A percentile compares a stretch with the other conserved stretches of the same genome.
Conservation (phyloP, 2,797 vertebrate genomes). For the Acomys russatus region DNA sequence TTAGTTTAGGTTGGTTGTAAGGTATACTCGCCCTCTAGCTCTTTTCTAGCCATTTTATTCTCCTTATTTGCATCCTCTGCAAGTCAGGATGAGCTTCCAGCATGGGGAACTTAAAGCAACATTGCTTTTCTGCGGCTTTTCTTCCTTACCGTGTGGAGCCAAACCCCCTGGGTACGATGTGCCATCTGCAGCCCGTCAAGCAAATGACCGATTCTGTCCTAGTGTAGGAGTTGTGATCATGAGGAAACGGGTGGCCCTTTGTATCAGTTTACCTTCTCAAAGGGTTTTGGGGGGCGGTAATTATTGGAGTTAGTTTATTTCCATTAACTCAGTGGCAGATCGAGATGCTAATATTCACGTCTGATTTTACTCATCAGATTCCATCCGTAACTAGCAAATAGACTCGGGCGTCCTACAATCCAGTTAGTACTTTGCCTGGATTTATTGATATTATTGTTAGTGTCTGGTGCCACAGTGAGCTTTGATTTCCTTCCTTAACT, state of each 20-base stretch:
- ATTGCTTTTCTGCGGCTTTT: conserved; percentile 51
- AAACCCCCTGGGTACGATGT: not conserved
- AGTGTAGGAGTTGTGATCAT: not conserved
- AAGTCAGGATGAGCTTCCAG: not conserved
- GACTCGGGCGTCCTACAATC: not conserved
- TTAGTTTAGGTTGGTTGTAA: conserved; percentile 55
- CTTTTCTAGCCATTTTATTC: conserved; percentile 24
- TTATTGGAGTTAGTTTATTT: conserved; percentile 58
- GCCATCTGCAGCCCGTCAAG: conserved; percentile 8
- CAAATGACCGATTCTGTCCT: conserved; percentile 38
- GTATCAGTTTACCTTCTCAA: conserved; percentile 21
- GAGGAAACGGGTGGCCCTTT: not conserved
- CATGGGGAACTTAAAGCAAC: not conserved
- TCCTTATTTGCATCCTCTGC: conserved; percentile 56
- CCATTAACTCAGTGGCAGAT: conserved; percentile 34
- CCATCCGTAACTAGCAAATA: not conserved
- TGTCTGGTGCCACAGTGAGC: not conserved
- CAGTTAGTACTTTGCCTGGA: not conserved
- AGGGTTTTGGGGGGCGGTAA: conserved; percentile 17
- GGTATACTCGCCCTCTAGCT: not conserved
- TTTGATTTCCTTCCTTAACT: conserved; percentile 2
- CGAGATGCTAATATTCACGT: conserved; percentile 1
- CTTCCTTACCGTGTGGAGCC: not conserved
- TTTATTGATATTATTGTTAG: not conserved
- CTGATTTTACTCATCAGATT: conserved; percentile 46